Percentiles rank a stretch among this genome's conserved stretches.
These are phyloP conservation scores for fruit fly (Drosophila melanogaster) DNA, from an alignment of 1,140 invertebrate genomes.

Conservation along the genomic window Release_6_plus_ISO1_MT NT_037436.4:17083001-17083500, in stretches of 20 bases:
- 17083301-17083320: background rate
- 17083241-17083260: conserved; percentile 20
- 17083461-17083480: too few relatives aligned
- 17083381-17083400: too few relatives aligned
- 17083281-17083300: fast-evolving
- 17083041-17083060: conserved; percentile 78
- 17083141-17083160: conserved; percentile 47
- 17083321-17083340: too few relatives aligned
- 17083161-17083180: conserved; percentile 77
- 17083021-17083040: conserved; percentile 43
- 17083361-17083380: too few relatives aligned
- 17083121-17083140: conserved; percentile 46
- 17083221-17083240: conserved; percentile 22
- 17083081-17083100: conserved; percentile 8
- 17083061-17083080: conserved; percentile 72
- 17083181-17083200: conserved; percentile 83
- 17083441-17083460: too few relatives aligned
- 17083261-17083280: background rate
- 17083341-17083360: too few relatives aligned
- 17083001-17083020: too few relatives aligned
- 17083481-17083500: background rate
- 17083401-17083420: too few relatives aligned
- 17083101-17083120: background rate
- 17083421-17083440: too few relatives aligned
- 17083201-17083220: conserved; percentile 75